Base-by-base conservation (phyloP, 2,888 invertebrate species). In the Dryadula phaetusa region DNA sequence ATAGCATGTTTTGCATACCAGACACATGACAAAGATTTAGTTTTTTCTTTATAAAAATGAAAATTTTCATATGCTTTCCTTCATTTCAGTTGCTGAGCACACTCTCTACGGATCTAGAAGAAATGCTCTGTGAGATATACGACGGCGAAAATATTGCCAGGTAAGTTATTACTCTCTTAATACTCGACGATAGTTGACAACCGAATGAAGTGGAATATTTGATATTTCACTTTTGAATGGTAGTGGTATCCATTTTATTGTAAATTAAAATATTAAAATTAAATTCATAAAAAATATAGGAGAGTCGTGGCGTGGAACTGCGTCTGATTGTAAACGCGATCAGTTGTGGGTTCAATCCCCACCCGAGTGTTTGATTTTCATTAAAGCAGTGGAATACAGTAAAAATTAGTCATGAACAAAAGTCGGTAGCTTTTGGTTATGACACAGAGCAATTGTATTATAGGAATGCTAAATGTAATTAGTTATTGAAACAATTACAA, bases 71-170 rank as follows among this genome's bases (percentile, higher is more conserved):
- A 53, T 52, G 32, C n/a, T 60, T 49, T 62, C 75, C 76, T 78
- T 82, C 69, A 79, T 95, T 94, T 47, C 94, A 97, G 97, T 93
- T 97, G 86, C 94, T 97, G 86, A 97, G 95, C 89, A 95, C 96
- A 66, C 90, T 97, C 80, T 97, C 97, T 71, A 95, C 95, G 79
- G 97, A 97, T 92, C 93, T 97, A 92, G 97, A 97, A 90, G 95
- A 96, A 78, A 96, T 97, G 96, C 94, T 97, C 79, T 95, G 95
- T 78, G 97, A 97, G 85, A 93, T 97, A 70, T 96, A 96, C 81
- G 95, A 96, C 75, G 94, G 95, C 66, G 94, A 78, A 70, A 82
- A 82, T 62, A 71, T 72, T 66, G 62, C 70, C 70, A 78, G 77
- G 78, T 78, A 70, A 64, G 67, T 69, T 28, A 54, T 60, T 44